A percentile compares a stretch with the other conserved stretches of the same genome.
Conservation (phyloP, 2,888 invertebrate species). For the Carterocephalus palaemon region DNA sequence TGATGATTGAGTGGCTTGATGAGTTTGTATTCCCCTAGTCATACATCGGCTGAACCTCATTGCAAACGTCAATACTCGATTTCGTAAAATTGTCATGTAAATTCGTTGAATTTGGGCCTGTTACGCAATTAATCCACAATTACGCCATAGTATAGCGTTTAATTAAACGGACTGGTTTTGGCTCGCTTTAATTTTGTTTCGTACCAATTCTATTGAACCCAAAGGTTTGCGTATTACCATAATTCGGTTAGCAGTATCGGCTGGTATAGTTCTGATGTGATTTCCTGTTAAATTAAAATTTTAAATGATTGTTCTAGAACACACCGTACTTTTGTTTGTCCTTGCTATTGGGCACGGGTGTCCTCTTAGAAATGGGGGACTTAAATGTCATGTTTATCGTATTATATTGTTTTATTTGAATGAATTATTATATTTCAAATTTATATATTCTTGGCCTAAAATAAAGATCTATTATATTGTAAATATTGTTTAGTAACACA, state of each 20-base stretch:
- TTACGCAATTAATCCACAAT: slow-evolving; percentile 59
- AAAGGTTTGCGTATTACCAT: slow-evolving; percentile 46
- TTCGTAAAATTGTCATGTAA: slow-evolving; percentile 56
- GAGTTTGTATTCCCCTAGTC: slow-evolving; percentile 13
- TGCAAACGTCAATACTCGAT: slow-evolving; percentile 28
- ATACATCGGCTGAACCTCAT: slow-evolving; percentile 13
- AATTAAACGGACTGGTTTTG: slow-evolving; percentile 61
- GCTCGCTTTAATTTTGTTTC: slow-evolving; percentile 54
- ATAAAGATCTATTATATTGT: too few relatives aligned
- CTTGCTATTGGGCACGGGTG: too few relatives aligned
- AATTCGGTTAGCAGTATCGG: slow-evolving; percentile 34
- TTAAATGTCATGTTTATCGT: too few relatives aligned
- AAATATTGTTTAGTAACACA: too few relatives aligned
- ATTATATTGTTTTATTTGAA: too few relatives aligned
- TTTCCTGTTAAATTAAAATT: too few relatives aligned
- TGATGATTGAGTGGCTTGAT: too few relatives aligned
- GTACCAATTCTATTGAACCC: slow-evolving; percentile 50
- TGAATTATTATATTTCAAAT: too few relatives aligned
- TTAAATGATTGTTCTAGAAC: too few relatives aligned
- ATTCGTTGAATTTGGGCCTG: slow-evolving; percentile 52
- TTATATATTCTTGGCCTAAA: too few relatives aligned
- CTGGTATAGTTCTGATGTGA: background rate
- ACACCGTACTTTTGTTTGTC: too few relatives aligned
- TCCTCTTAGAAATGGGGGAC: too few relatives aligned
- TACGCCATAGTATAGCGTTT: slow-evolving; percentile 52